Percentiles rank a stretch among this genome's conserved stretches.
These are phyloP conservation scores for Hafferia zeledoni DNA, from an alignment of 2,797 vertebrate genomes.

Conservation along the genomic window DNA sequence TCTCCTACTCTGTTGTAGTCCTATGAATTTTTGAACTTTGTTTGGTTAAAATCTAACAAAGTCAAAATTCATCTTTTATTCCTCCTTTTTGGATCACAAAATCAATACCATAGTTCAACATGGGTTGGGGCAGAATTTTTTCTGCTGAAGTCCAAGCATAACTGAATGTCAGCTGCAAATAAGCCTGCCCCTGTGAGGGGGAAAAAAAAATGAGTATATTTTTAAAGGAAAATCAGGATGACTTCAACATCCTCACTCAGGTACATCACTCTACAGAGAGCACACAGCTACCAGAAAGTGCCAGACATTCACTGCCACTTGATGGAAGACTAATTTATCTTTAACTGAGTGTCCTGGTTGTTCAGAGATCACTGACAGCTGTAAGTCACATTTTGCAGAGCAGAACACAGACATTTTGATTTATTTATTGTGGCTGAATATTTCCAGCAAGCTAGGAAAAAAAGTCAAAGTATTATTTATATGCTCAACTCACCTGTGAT, in stretches of 20 bases:
- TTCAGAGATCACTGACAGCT: background rate
- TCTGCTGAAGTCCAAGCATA: background rate
- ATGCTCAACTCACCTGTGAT: constrained; percentile 30
- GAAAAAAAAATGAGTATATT: fast-evolving
- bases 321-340: background rate
- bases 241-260: background rate
- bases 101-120: background rate
- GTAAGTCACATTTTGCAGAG: background rate
- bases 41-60: background rate
- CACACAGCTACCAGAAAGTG: background rate
- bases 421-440: background rate
- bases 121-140: background rate
- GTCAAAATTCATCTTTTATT: background rate
- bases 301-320: background rate
- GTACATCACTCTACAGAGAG: background rate
- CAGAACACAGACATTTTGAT: background rate
- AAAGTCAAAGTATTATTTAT: background rate
- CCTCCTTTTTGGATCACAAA: background rate
- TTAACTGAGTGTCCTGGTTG: background rate
- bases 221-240: background rate
- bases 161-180: background rate
- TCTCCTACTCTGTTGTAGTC: background rate
- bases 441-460: background rate
- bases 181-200: fast-evolving
- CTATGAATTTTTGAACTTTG: background rate